A percentile compares a stretch with the other conserved stretches of the same genome.
These are phyloP conservation scores for Catocala nupta DNA, from an alignment of 2,888 invertebrate species.

Conservation along the genomic window DNA sequence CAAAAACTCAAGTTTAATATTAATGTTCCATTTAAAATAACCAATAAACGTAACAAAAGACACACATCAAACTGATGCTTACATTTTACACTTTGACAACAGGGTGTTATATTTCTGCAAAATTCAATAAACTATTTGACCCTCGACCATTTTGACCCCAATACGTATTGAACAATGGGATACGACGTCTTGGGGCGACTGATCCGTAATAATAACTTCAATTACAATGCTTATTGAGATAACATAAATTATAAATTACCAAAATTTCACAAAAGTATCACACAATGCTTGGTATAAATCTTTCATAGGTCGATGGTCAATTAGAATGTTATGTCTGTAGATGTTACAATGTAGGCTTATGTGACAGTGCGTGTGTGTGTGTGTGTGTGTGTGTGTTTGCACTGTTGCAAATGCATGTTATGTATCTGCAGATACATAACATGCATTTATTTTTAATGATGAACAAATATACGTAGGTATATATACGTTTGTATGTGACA, in stretches of 20 bases:
- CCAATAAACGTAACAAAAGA: conserved; percentile 33
- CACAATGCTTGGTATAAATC: conserved; percentile 49
- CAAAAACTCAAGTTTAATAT: neutral
- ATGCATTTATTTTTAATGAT: too few relatives aligned
- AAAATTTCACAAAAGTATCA: conserved; percentile 49
- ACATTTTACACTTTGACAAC: conserved; percentile 60
- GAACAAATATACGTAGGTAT: too few relatives aligned
- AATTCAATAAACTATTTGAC: conserved; percentile 78
- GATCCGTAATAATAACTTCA: conserved; percentile 81
- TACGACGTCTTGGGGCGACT: conserved; percentile 76
- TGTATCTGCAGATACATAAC: too few relatives aligned
- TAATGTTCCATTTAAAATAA: conserved; percentile 13
- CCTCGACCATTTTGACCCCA: conserved; percentile 84
- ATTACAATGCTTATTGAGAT: conserved; percentile 81
- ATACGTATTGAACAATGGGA: conserved; percentile 63
- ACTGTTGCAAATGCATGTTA: too few relatives aligned
- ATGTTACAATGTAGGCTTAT: conserved; percentile 10
- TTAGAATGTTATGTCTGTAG: conserved; percentile 27
- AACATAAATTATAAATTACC: conserved; percentile 82
- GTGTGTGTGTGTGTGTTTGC: too few relatives aligned
- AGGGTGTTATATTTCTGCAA: conserved; percentile 70
- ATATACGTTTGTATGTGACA: too few relatives aligned
- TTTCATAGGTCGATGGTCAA: conserved; percentile 38
- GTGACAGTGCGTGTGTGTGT: neutral
- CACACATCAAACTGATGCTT: conserved; percentile 41